A percentile compares a stretch with the other conserved stretches of the same genome.
Conservation (phyloP, 2,797 vertebrate genomes). For the Benthosema pterotum region DNA sequence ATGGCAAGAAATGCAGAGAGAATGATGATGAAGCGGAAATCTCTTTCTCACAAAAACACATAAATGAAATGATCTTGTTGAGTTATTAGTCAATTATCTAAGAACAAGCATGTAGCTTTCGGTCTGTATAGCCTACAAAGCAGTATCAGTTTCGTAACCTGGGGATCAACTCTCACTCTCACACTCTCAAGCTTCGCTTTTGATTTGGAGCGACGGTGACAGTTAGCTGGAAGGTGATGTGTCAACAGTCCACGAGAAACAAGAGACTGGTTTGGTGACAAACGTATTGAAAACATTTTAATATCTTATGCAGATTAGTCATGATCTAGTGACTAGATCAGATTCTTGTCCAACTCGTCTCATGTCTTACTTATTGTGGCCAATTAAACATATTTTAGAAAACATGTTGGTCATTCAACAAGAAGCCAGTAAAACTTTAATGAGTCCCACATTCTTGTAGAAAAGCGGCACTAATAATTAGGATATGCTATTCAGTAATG, state of each 20-base stretch:
- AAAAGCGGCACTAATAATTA: not conserved
- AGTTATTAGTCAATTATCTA: slow-evolving; percentile 35
- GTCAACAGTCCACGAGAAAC: slow-evolving; percentile 19
- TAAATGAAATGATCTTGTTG: slow-evolving; percentile 39
- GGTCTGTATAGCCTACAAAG: slow-evolving; percentile 35
- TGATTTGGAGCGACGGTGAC: slow-evolving; percentile 14
- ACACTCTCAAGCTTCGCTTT: too few relatives aligned
- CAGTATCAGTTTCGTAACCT: slow-evolving; percentile 47
- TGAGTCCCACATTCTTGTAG: slow-evolving; percentile 22
- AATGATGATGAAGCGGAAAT: slow-evolving; percentile 34
- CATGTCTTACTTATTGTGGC: slow-evolving; percentile 8
- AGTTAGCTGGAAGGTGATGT: slow-evolving; percentile 18
- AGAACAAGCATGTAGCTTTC: slow-evolving; percentile 4
- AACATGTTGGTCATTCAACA: slow-evolving; percentile 1
- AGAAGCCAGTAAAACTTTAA: slow-evolving; percentile 24
- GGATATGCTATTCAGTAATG: not conserved
- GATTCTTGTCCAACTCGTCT: not conserved
- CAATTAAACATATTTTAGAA: not conserved
- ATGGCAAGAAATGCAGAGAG: slow-evolving; percentile 54
- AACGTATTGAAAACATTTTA: slow-evolving; percentile 14
- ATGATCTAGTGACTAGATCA: too few relatives aligned
- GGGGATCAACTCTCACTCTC: slow-evolving; percentile 59
- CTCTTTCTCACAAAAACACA: not conserved
- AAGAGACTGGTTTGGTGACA: slow-evolving; percentile 55
- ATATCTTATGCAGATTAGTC: slow-evolving; percentile 14